Base-by-base conservation (phyloP, 2,797 vertebrate species). In the Staurois parvus region DNA sequence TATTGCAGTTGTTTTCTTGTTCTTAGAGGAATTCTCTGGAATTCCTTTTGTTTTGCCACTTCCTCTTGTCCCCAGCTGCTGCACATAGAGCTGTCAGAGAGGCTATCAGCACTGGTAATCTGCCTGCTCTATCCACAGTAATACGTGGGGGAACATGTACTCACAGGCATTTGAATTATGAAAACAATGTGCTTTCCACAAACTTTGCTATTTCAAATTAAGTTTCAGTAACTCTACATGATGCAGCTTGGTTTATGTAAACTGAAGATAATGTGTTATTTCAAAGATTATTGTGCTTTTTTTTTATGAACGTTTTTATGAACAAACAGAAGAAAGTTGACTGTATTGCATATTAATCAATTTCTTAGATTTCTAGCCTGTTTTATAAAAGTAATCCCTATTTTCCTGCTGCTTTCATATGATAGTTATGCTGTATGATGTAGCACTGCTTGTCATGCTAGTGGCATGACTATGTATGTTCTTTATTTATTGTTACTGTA, bases 161-260 rank as follows among this genome's bases (percentile, higher is more conserved):
- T 70, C 64, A 69, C 66, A 69, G 66, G 82, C 62, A 84, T 77
- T 29, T 68, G 19, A 77, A 26, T 37, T 84, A 77, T 84, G 82
- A 30, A 68, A 84, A 70, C 82, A 84, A 77, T 84, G 64, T 76
- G 72, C 30, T 70, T 52, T 59, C 45, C 52, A 59, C 29, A 72
- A 81, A 70, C 78, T 52, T 72, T 72, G 48, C 48, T 8, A 26
- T 59, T 40, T 29, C 2, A 24, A 72, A n/a, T 72, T 72, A 9
- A 9, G 66, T 59, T 80, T 69, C 26, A 81, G n/a, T 81, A 37
- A 32, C 24, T n/a, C 56, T 10, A 56, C 10, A 62, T 81, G 52
- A 72, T 70, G 30, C 45, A 70, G n/a, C 24, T 42, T 72, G 11
- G 30, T 59, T 24, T 59, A 24, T 59, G 21, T 24, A 52, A 21